Evolutionary conservation across 2,888 invertebrate genomes (phyloP).

Genomic region (Hypsopygia costalis): DNA sequence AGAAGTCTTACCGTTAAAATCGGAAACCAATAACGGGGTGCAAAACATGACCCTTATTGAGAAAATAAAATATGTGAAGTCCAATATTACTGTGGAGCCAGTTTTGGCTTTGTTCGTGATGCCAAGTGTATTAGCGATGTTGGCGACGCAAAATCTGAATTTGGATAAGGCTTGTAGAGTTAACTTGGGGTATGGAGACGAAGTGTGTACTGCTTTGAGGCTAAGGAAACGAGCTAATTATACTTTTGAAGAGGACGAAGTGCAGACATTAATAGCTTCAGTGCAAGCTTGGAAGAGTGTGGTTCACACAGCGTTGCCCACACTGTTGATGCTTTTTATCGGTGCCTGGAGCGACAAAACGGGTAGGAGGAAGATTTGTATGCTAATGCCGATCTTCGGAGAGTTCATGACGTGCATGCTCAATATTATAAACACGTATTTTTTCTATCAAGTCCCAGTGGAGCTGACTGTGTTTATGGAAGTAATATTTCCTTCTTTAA

Average conservation of each 20-base stretch:
- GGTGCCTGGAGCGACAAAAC: slow-evolving; percentile 83
- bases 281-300: slow-evolving; percentile 79
- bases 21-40: slow-evolving; percentile 36
- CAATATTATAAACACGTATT: slow-evolving; percentile 77
- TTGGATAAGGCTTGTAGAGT: slow-evolving; percentile 92
- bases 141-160: slow-evolving; percentile 91
- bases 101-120: slow-evolving; percentile 83
- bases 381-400: slow-evolving; percentile 78
- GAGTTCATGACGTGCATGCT: slow-evolving; percentile 73
- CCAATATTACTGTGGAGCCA: slow-evolving; percentile 84
- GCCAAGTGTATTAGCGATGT: slow-evolving; percentile 83
- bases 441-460: slow-evolving; percentile 75
- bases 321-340: slow-evolving; percentile 77
- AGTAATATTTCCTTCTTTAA: slow-evolving; percentile 71
- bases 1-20: slow-evolving; percentile 54
- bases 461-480: slow-evolving; percentile 77
- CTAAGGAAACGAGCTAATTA: slow-evolving; percentile 84
- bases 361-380: slow-evolving; percentile 79
- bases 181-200: slow-evolving; percentile 84
- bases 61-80: slow-evolving; percentile 69
- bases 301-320: slow-evolving; percentile 75
- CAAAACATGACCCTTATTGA: slow-evolving; percentile 55
- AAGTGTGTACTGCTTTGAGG: slow-evolving; percentile 86
- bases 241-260: slow-evolving; percentile 83
- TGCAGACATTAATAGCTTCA: slow-evolving; percentile 79